phyloP scores from a whole-genome alignment of 2,888 invertebrate genomes.

The Amblyteles armatorius region DNA sequence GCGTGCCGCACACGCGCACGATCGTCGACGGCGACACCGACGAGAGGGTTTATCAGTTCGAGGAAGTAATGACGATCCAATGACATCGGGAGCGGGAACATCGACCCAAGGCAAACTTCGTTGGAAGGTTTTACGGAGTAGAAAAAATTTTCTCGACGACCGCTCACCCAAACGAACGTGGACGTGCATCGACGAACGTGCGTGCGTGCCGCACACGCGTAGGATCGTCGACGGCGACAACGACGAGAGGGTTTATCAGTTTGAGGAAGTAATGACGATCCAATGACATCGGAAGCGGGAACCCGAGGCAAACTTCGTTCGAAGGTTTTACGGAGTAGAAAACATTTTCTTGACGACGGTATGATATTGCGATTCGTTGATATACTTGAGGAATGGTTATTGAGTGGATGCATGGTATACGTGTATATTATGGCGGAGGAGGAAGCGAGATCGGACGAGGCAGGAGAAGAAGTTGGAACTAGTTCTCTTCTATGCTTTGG shows the following conservation, averaged over 20 bases:
- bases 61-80: slow-evolving; percentile 43
- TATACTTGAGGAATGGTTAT: slow-evolving; percentile 45
- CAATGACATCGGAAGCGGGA: slow-evolving; percentile 20
- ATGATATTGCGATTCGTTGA: slow-evolving; percentile 37
- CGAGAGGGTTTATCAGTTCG: slow-evolving; percentile 17
- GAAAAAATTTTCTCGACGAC: not conserved
- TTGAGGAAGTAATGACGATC: slow-evolving; percentile 44
- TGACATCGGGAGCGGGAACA: slow-evolving; percentile 15
- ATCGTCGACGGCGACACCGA: not conserved
- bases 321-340: not conserved
- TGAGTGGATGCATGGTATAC: slow-evolving; percentile 25
- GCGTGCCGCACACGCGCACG: not conserved
- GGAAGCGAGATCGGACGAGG: slow-evolving; percentile 1
- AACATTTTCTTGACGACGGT: slow-evolving; percentile 45
- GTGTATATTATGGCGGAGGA: slow-evolving; percentile 17
- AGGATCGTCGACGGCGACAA: not conserved
- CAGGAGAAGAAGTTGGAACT: slow-evolving; percentile 60
- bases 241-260: slow-evolving; percentile 1
- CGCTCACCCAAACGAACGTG: slow-evolving; percentile 48
- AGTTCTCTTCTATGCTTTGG: slow-evolving; percentile 63
- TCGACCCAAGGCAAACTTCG: slow-evolving; percentile 1
- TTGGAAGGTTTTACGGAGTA: slow-evolving; percentile 3
- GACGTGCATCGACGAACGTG: slow-evolving; percentile 41
- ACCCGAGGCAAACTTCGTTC: slow-evolving; percentile 10
- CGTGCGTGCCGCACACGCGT: not conserved